These are phyloP conservation scores for Calameuta pallipes DNA, from an alignment of 2,888 invertebrate genomes.

Conservation along the genomic window DNA sequence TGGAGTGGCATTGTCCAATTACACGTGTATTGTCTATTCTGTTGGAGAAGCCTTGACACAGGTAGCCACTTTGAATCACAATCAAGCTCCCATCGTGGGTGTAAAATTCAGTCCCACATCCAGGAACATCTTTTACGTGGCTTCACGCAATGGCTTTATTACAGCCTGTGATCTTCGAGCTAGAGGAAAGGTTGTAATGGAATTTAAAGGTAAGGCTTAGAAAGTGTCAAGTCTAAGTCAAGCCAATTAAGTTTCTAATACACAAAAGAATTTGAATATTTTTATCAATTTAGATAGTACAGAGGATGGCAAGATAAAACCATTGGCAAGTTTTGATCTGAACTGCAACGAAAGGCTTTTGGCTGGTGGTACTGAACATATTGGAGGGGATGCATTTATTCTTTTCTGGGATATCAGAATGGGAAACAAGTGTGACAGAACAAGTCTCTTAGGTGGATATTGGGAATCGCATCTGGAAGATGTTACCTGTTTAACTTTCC, in stretches of 20 bases:
- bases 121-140: constrained; percentile 71
- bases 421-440: constrained; percentile 60
- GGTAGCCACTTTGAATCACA: constrained; percentile 64
- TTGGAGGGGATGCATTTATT: constrained; percentile 78
- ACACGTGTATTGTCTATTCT: constrained; percentile 68
- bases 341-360: constrained; percentile 77
- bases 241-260: too few species aligned
- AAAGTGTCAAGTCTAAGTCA: background rate
- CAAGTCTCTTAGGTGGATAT: constrained; percentile 78
- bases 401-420: constrained; percentile 84
- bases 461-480: constrained; percentile 88
- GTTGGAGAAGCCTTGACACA: constrained; percentile 63
- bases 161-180: constrained; percentile 75
- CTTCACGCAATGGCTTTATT: constrained; percentile 71
- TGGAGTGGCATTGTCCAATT: constrained; percentile 68
- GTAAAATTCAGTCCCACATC: constrained; percentile 72
- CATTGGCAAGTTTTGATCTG: constrained; percentile 79
- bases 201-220: constrained; percentile 63
- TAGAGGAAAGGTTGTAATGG: constrained; percentile 64
- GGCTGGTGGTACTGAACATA: constrained; percentile 80
- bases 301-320: constrained; percentile 67
- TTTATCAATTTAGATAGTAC: constrained; percentile 45
- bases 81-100: constrained; percentile 68
- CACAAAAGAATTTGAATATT: too few species aligned
- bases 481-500: constrained; percentile 75